phyloP scores from a whole-genome alignment of 2,113 vertebrate genomes.

The Tursiops truncatus region DNA sequence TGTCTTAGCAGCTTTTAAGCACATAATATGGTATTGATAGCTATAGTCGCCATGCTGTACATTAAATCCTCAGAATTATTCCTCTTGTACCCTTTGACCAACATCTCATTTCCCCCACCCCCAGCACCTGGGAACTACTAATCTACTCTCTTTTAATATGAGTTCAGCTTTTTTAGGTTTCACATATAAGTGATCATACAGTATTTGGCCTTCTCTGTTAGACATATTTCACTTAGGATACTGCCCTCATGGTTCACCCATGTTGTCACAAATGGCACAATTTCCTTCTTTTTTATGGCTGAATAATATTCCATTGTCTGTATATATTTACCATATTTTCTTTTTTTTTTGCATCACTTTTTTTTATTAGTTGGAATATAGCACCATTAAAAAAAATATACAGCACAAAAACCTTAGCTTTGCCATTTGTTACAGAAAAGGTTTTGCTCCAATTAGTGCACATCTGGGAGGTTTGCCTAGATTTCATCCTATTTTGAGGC shows the following conservation, averaged over 20 bases:
- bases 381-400: not conserved
- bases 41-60: not conserved
- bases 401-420: not conserved
- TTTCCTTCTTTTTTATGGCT: not conserved
- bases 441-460: not conserved
- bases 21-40: not conserved
- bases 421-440: not conserved
- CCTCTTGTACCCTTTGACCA: not conserved
- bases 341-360: no score
- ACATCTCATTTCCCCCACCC: not conserved
- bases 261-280: not conserved
- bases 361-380: not conserved
- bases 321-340: not conserved
- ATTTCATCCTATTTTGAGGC: not conserved
- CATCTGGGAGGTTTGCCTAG: not conserved
- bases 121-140: not conserved
- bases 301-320: not conserved
- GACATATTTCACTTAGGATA: not conserved
- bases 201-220: not conserved
- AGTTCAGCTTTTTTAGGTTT: not conserved
- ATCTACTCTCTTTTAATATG: not conserved
- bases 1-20: not conserved
- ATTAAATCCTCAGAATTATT: not conserved
- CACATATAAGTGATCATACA: not conserved
- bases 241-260: not conserved